A percentile compares a stretch with the other conserved stretches of the same genome.
Conservation (phyloP, 92 coral and sea anemone species). For the Zoanthus solanderi region DNA sequence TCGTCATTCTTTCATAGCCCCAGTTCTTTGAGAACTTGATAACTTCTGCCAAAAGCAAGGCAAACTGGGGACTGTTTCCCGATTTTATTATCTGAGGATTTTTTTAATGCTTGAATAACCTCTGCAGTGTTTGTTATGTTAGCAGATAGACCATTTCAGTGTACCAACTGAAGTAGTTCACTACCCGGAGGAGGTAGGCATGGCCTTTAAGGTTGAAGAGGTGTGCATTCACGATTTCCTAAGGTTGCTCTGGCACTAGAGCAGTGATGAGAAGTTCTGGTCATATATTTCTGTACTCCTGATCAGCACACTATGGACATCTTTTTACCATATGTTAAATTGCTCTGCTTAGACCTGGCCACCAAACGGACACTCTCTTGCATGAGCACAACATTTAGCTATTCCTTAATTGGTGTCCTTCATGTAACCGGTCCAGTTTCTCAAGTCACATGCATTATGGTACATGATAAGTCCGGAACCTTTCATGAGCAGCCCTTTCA, state of each 20-base stretch:
- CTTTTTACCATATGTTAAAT: neutral
- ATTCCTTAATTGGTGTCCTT: slow-evolving; percentile 51
- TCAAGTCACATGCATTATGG: no score
- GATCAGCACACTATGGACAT: neutral
- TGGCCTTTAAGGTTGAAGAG: neutral
- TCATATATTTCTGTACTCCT: neutral
- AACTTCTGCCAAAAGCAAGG: no score
- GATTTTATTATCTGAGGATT: neutral
- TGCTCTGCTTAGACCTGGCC: neutral
- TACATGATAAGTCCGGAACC: slow-evolving; percentile 57
- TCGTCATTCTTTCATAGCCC: no score
- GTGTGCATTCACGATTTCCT: neutral
- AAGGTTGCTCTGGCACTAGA: neutral
- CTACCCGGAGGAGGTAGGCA: neutral
- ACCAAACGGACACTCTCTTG: neutral
- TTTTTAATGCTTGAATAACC: neutral
- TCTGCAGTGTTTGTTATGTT: neutral
- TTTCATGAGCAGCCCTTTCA: slow-evolving; percentile 59
- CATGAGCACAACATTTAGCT: slow-evolving; percentile 28
- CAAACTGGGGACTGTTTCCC: neutral
- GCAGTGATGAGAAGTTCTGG: neutral
- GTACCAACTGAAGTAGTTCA: no score
- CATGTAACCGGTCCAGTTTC: no score
- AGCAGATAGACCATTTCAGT: neutral
- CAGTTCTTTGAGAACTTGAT: no score